These are phyloP conservation scores for Ranitomeya variabilis DNA, from an alignment of 2,113 vertebrate genomes.

Conservation along the genomic window DNA sequence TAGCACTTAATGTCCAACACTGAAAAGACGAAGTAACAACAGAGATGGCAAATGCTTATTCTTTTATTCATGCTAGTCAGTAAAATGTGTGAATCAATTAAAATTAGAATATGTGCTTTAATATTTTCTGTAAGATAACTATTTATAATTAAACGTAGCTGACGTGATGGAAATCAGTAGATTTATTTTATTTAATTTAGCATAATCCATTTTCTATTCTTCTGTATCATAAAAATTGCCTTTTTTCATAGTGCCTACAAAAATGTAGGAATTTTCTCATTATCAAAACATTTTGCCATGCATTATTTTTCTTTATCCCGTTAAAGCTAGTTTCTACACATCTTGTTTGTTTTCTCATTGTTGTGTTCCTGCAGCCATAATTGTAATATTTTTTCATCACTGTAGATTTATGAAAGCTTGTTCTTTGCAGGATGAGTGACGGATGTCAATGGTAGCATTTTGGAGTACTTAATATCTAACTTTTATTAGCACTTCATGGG, in stretches of 20 bases:
- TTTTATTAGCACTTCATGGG: no score
- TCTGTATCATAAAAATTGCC: background rate
- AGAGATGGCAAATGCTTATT: background rate
- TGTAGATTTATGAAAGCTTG: no score
- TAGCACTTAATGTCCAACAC: slow-evolving; percentile 25
- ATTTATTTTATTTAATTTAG: background rate
- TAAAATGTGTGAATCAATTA: no score
- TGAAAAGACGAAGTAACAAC: background rate
- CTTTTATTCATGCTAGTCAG: background rate
- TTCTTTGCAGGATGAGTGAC: no score
- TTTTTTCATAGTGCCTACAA: background rate
- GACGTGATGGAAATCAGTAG: background rate
- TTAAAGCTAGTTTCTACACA: no score
- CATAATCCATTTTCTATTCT: background rate
- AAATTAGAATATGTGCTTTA: background rate
- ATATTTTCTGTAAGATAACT: background rate
- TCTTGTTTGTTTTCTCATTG: no score
- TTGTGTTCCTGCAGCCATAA: no score
- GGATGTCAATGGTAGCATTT: no score
- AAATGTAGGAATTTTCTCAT: background rate
- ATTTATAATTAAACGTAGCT: no score
- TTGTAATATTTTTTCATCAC: no score
- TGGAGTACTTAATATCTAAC: no score
- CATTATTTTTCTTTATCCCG: no score
- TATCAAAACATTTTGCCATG: background rate